Percentiles rank a stretch among this genome's conserved stretches.
These are phyloP conservation scores for Apostichopus parvimensis DNA, from an alignment of 35 echinoderm and acorn worm genomes.

Conservation along the genomic window DNA sequence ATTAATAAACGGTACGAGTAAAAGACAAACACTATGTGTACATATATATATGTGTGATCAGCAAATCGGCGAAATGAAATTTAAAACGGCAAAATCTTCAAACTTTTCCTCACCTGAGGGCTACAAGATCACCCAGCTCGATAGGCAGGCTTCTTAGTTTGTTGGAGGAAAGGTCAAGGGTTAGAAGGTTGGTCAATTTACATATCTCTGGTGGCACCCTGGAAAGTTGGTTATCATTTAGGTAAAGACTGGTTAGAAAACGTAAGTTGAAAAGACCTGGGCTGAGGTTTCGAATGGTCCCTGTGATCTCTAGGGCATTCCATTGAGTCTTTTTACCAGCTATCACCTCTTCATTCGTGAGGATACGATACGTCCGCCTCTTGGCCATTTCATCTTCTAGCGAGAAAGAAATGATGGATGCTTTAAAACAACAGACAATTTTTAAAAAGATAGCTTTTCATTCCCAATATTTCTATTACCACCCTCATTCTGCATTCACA, in stretches of 20 bases:
- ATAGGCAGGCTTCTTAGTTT: conserved; percentile 95
- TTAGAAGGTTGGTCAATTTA: conserved; percentile 72
- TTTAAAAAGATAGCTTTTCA: too few species aligned
- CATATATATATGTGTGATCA: too few species aligned
- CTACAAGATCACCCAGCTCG: conserved; percentile 88
- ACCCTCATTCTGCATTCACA: too few species aligned
- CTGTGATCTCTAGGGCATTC: conserved; percentile 90
- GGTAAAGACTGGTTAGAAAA: conserved; percentile 84
- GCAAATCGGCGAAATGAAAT: too few species aligned
- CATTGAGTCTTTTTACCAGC: conserved; percentile 89
- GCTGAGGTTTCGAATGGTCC: conserved; percentile 97
- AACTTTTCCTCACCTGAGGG: conserved; percentile 72
- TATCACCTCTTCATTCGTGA: conserved; percentile 91
- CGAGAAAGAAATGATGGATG: background rate
- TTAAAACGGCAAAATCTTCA: background rate
- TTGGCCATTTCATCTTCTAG: conserved; percentile 47
- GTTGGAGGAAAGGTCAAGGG: conserved; percentile 90
- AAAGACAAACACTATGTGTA: too few species aligned
- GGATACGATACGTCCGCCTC: conserved; percentile 75
- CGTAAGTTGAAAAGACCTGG: conserved; percentile 85
- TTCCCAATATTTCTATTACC: too few species aligned
- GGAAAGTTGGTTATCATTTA: conserved; percentile 95
- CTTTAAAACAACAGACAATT: too few species aligned
- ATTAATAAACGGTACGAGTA: too few species aligned
- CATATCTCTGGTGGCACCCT: conserved; percentile 93